Base-by-base conservation (phyloP, 2,113 vertebrate species). In the Sylvilagus bachmani region DNA sequence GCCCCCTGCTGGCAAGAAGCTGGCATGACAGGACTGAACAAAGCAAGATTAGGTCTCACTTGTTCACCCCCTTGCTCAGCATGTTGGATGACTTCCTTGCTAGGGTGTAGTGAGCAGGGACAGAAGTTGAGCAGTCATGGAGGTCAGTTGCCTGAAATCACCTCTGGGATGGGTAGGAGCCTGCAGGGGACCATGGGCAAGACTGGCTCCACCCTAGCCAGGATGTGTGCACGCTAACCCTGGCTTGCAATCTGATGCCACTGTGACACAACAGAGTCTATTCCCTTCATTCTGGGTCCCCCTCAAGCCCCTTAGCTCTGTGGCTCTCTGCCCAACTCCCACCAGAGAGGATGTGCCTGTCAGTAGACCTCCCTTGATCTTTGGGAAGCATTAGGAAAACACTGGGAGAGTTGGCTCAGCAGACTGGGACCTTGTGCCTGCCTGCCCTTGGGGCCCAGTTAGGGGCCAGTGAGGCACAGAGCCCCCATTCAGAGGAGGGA, bases 351-450 rank as follows among this genome's bases (percentile, higher is more conserved):
- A 94, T 90, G 24, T 77, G 75, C 51, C 90, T 94, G 80, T 55
- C 29, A 21, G 17, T 75, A 53, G 86, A 75, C 74, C 80, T 73
- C 66, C 31, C 74, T 83, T 94, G 92, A 62, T 91, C 89, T 97
- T 62, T 73, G 83, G 49, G 27, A 62, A 77, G 62, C 73, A 80
- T 87, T 92, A 94, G 95, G 61, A 85, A 91, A 95, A 94, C 77
- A 84, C 61, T 66, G 64, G 66, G 12, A 73, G 31, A 51, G 3
- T 58, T 87, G 67, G 33, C 31, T 84, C 55, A 77, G 53, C 49
- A 36, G 24, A 51, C 77, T 25, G 58, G 64, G 33, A 51, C 58
- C 31, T 62, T 84, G n/a, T 38, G 61, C 14, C 61, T 44, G 38
- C 27, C 79, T 4, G 0, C n/a, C 36, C n/a, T 85, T 19, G 14